These are phyloP conservation scores for Loxodonta africana DNA, from an alignment of 2,113 vertebrate species.

Conservation along the genomic window DNA sequence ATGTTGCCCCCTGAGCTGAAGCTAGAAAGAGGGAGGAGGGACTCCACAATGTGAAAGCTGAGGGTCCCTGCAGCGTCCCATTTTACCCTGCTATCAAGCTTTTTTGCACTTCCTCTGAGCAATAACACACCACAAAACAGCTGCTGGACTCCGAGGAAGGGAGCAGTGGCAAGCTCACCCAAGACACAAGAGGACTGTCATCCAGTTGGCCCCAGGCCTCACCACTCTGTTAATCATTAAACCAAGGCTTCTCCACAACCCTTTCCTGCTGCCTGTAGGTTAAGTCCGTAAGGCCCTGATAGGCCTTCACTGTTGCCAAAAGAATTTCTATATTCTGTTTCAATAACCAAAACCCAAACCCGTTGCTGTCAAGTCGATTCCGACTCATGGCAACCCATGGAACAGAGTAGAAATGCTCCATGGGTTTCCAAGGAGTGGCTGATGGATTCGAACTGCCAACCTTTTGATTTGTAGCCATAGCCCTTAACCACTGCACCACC, in stretches of 20 bases:
- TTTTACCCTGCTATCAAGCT: constrained; percentile 12
- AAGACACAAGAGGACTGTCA: constrained; percentile 39
- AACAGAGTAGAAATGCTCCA: no score
- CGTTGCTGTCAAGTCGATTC: no score
- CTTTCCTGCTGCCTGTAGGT: neutral
- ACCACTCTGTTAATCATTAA: constrained; percentile 62
- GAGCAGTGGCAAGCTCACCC: constrained; percentile 7
- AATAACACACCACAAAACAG: constrained; percentile 41
- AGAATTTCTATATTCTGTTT: neutral
- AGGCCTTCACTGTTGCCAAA: neutral
- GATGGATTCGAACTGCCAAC: no score
- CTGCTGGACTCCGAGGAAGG: constrained; percentile 12
- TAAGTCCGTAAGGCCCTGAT: neutral
- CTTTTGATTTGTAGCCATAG: no score
- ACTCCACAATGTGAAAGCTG: neutral
- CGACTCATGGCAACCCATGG: no score
- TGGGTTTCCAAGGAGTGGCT: no score
- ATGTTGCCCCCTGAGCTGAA: constrained; percentile 8
- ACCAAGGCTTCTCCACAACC: neutral
- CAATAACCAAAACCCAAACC: neutral
- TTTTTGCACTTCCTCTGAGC: constrained; percentile 45
- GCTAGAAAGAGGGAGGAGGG: neutral
- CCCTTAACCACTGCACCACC: no score
- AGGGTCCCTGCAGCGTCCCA: neutral
- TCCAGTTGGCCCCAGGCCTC: neutral